These are phyloP conservation scores for Scaptodrosophila latifasciaeformis DNA, from an alignment of 2,888 invertebrate genomes.

Conservation along the genomic window DNA sequence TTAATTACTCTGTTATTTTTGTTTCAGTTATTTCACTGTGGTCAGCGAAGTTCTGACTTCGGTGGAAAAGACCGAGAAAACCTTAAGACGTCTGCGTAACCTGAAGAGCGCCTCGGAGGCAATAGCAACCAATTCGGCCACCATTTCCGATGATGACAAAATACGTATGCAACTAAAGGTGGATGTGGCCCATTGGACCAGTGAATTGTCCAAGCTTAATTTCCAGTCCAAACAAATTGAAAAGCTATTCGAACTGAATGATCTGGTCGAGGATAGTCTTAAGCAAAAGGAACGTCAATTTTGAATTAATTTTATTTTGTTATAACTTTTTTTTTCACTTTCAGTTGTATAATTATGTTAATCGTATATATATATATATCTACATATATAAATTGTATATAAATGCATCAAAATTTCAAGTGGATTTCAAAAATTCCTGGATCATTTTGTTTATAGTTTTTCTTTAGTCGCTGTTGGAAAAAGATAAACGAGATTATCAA, in stretches of 20 bases:
- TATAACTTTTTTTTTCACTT: slow-evolving; percentile 34
- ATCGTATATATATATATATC: slow-evolving; percentile 31
- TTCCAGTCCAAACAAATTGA: slow-evolving; percentile 78
- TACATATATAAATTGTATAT: slow-evolving; percentile 35
- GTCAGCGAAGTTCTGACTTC: slow-evolving; percentile 93
- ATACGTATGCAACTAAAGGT: slow-evolving; percentile 92
- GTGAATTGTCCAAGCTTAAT: slow-evolving; percentile 78
- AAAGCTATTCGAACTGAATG: slow-evolving; percentile 78
- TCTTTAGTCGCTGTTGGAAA: slow-evolving; percentile 55
- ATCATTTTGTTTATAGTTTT: neutral
- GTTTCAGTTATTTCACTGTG: slow-evolving; percentile 80
- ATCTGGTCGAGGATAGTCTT: slow-evolving; percentile 80
- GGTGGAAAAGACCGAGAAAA: slow-evolving; percentile 96
- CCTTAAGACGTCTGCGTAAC: slow-evolving; percentile 90
- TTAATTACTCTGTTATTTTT: too few species aligned
- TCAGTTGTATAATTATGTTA: slow-evolving; percentile 53
- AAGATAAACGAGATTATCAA: slow-evolving; percentile 45
- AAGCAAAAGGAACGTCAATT: slow-evolving; percentile 70
- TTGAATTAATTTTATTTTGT: slow-evolving; percentile 41
- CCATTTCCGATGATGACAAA: slow-evolving; percentile 93
- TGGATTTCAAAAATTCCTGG: slow-evolving; percentile 11
- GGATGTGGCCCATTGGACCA: slow-evolving; percentile 86
- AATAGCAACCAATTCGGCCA: slow-evolving; percentile 58
- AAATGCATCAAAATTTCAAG: slow-evolving; percentile 63
- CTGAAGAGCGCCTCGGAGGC: slow-evolving; percentile 80